Evolutionary conservation across 2,797 vertebrate species (phyloP), one percentile per base, ranked within the genome.

Genomic region (Gobionotothen gibberifrons): DNA sequence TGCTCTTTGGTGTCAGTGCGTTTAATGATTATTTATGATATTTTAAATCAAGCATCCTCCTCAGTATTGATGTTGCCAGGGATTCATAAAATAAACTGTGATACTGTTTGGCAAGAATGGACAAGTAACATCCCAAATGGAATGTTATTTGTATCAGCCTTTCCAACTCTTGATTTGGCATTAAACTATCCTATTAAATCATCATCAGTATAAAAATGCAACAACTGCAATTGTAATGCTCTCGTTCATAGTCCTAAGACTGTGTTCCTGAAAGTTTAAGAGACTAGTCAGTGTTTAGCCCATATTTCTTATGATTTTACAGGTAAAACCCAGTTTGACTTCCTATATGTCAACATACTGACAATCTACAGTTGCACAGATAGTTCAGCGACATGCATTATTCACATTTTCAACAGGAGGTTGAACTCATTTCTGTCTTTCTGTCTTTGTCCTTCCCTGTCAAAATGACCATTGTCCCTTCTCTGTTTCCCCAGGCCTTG

Each of bases 401-500:
- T 36, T 36, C 32, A 36, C 32, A 7, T 36, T 36, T 36, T 36
- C 32, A 36, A 36, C 32, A 36, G 32, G 32, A 36, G 32, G 32
- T 36, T 36, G 32, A 36, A 36, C 1, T 32, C 32, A 36, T 36
- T 36, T 36, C 32, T 46, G 10, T 42, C 36, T 40, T 40, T 0
- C 17, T 26, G 8, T 65, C 32, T 53, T 21, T 57, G n/a, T 73
- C 42, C 13, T 3, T 32, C 12, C 21, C 60, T 40, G 16, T 17
- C 26, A 19, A 1, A 43, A 26, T 55, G 10, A 64, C 15, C 4
- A 1, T 29, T 42, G 12, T 74, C 11, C 70, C 44, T 16, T 48
- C 39, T 26, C 36, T 17, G 53, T 52, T 44, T 57, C 44, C 48
- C 7, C 73, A 99, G 98, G 95, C 95, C 9, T 93, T 99, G 77